A percentile compares a stretch with the other conserved stretches of the same genome.
Conservation (phyloP, 2,888 invertebrate species). For the Oscheius onirici region DNA sequence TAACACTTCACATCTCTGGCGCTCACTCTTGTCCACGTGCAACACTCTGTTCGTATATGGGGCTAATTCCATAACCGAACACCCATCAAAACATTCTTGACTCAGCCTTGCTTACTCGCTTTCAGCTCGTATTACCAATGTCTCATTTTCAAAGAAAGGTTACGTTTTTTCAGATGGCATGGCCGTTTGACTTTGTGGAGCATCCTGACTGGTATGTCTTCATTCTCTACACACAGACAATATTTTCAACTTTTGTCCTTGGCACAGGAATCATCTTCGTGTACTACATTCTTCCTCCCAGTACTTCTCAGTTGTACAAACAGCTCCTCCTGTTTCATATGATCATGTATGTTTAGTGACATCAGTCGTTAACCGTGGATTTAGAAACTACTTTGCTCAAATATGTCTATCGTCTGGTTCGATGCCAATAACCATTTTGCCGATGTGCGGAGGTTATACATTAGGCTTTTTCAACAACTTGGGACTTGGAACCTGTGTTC, state of each 20-base stretch:
- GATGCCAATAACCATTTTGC: constrained; percentile 9
- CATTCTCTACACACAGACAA: constrained; percentile 10
- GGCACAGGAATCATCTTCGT: constrained; percentile 3
- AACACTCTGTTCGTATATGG: too few species aligned
- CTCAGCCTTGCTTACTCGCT: background rate
- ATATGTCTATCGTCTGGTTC: constrained; percentile 13
- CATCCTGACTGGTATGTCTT: constrained; percentile 2
- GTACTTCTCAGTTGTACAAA: constrained; percentile 6
- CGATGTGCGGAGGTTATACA: constrained; percentile 24
- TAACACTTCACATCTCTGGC: too few species aligned
- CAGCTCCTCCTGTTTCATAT: constrained; percentile 13
- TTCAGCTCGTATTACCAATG: background rate
- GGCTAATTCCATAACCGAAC: too few species aligned
- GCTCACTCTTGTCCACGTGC: background rate
- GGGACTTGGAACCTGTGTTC: constrained; percentile 7
- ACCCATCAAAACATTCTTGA: too few species aligned
- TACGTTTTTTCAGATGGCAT: background rate
- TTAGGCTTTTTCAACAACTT: constrained; percentile 8
- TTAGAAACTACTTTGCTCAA: constrained; percentile 19
- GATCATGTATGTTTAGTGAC: background rate
- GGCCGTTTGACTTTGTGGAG: constrained; percentile 27
- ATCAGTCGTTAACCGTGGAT: background rate
- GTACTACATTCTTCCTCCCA: background rate
- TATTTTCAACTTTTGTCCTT: constrained; percentile 1
- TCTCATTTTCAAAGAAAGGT: background rate